A percentile compares a stretch with the other conserved stretches of the same genome.
These are phyloP conservation scores for Dasypolia templi DNA, from an alignment of 2,888 invertebrate genomes.

Conservation along the genomic window DNA sequence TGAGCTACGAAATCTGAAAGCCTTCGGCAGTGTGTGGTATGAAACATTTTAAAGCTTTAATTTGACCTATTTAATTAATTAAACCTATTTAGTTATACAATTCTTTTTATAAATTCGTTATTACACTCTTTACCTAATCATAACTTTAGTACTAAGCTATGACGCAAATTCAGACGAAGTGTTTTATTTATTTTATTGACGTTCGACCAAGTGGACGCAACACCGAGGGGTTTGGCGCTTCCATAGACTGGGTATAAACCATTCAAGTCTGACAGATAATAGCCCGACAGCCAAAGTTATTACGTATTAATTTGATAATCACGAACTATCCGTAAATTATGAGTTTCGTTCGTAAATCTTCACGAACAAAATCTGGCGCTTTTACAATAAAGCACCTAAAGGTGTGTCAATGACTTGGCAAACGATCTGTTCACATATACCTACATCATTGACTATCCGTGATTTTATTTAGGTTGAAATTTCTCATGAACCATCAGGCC, in stretches of 20 bases:
- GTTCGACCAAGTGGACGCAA: conserved; percentile 20
- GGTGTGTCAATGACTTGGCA: background rate
- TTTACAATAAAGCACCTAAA: conserved; percentile 34
- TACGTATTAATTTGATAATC: conserved; percentile 57
- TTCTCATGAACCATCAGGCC: background rate
- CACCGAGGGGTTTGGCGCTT: conserved; percentile 28
- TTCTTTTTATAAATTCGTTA: background rate
- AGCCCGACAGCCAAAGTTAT: conserved; percentile 48
- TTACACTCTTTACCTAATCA: background rate
- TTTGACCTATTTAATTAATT: background rate
- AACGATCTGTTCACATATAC: conserved; percentile 3
- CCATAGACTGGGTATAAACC: conserved; percentile 42
- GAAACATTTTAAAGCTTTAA: background rate
- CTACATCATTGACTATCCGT: background rate
- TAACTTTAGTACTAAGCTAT: background rate
- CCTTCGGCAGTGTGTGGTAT: conserved; percentile 3
- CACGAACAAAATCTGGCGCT: conserved; percentile 17
- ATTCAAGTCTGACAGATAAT: conserved; percentile 60
- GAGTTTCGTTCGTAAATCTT: conserved; percentile 48
- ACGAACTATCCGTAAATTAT: conserved; percentile 54
- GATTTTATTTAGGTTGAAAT: background rate
- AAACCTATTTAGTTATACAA: background rate
- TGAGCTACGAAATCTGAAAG: conserved; percentile 21
- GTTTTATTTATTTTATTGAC: conserved; percentile 31
- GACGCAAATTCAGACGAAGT: conserved; percentile 10